Evolutionary conservation across 2,888 invertebrate species (phyloP).

Genomic region (Acleris literana): DNA sequence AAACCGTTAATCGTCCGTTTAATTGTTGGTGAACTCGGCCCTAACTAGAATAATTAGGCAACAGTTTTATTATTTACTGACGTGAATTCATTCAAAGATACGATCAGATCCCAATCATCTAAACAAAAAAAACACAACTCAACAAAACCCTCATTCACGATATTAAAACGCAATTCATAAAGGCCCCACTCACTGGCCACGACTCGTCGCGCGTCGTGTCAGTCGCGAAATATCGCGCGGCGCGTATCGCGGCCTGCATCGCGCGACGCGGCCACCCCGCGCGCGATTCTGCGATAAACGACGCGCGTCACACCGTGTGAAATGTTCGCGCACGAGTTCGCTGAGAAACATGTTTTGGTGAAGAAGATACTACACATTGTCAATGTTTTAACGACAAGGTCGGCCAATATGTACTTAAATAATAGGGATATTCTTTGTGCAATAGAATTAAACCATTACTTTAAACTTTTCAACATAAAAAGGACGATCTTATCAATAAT

Average conservation of each 20-base stretch:
- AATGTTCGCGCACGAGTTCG: constrained; percentile 24
- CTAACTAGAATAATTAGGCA: too few relatives aligned
- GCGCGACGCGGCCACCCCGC: constrained; percentile 66
- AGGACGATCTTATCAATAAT: too few relatives aligned
- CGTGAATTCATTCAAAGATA: too few relatives aligned
- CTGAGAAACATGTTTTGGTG: not conserved
- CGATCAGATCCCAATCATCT: not conserved
- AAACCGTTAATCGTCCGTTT: too few relatives aligned
- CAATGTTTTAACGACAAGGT: not conserved
- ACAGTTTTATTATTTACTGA: too few relatives aligned
- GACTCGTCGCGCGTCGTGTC: constrained; percentile 33
- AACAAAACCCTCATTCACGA: constrained; percentile 54
- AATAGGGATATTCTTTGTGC: too few relatives aligned
- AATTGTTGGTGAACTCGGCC: too few relatives aligned
- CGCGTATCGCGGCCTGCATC: constrained; percentile 57
- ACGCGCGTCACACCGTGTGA: constrained; percentile 45
- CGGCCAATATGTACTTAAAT: too few relatives aligned
- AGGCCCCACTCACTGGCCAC: constrained; percentile 21
- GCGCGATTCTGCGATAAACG: constrained; percentile 50
- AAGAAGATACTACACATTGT: not conserved
- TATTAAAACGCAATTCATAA: constrained; percentile 43
- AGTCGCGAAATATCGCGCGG: constrained; percentile 42
- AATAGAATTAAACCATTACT: too few relatives aligned
- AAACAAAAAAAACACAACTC: constrained; percentile 32
- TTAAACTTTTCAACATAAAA: too few relatives aligned